Percentiles rank a stretch among this genome's conserved stretches.
Conservation (phyloP, 2,113 vertebrate species). For the Paramisgurnus dabryanus region DNA sequence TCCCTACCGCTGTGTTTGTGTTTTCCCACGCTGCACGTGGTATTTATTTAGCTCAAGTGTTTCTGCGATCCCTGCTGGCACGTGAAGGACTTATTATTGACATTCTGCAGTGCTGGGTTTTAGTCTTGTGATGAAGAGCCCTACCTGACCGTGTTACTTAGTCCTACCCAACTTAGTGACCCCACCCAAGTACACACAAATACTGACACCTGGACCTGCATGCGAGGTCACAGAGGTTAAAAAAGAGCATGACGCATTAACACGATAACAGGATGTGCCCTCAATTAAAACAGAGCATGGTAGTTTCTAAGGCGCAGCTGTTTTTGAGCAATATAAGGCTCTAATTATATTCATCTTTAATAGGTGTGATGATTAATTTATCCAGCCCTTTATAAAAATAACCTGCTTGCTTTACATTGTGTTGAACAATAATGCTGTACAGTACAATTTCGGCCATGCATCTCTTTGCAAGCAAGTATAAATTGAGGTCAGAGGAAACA, state of each 20-base stretch:
- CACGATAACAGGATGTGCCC: conserved; percentile 1
- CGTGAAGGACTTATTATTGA: conserved; percentile 73
- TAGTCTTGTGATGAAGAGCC: conserved; percentile 44
- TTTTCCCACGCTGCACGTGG: conserved; percentile 50
- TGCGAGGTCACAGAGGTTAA: conserved; percentile 60
- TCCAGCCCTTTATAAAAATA: neutral
- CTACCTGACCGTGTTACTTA: conserved; percentile 56
- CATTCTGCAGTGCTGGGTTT: conserved; percentile 51
- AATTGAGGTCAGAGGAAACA: conserved; percentile 63
- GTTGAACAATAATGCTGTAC: neutral
- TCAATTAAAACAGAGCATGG: neutral
- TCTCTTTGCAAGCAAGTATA: conserved; percentile 27
- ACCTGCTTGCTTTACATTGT: neutral
- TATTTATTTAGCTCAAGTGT: conserved; percentile 61
- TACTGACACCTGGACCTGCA: conserved; percentile 58
- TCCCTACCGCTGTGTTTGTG: neutral
- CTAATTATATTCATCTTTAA: neutral
- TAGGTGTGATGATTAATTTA: neutral
- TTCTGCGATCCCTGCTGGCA: conserved; percentile 68
- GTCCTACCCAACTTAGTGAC: conserved; percentile 46
- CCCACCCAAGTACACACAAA: conserved; percentile 58
- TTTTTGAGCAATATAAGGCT: neutral
- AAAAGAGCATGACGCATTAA: neutral
- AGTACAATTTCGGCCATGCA: conserved; percentile 20
- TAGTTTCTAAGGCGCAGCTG: neutral